phyloP scores from a whole-genome alignment of 2,888 invertebrate genomes.

The Drosophila formosana region DNA sequence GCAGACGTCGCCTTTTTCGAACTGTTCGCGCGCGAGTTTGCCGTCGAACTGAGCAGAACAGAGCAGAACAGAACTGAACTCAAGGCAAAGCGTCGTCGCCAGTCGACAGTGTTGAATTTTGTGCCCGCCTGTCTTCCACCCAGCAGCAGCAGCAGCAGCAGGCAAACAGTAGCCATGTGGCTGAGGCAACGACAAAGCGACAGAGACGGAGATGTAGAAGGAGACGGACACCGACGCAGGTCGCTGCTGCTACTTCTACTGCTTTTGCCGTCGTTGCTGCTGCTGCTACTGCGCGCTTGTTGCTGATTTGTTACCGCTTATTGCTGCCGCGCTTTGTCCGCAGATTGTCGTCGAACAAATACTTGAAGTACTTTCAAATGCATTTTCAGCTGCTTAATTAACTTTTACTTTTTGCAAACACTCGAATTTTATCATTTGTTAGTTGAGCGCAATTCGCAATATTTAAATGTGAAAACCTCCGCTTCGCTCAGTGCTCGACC shows the following conservation, averaged over 20 bases:
- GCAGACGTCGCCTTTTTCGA: slow-evolving; percentile 44
- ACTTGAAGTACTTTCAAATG: neutral
- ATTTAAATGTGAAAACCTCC: neutral
- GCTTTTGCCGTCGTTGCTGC: slow-evolving; percentile 24
- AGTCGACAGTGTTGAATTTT: slow-evolving; percentile 24
- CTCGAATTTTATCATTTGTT: neutral
- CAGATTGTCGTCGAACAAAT: neutral
- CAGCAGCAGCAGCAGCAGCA: slow-evolving; percentile 1
- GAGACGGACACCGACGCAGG: slow-evolving; percentile 11
- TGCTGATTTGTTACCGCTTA: slow-evolving; percentile 15
- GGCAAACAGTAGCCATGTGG: slow-evolving; percentile 11
- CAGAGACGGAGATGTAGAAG: neutral
- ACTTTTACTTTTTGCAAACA: neutral
- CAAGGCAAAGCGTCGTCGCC: slow-evolving; percentile 15
- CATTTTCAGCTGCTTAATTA: neutral
- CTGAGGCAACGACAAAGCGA: neutral
- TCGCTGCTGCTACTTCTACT: slow-evolving; percentile 27
- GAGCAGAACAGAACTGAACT: neutral
- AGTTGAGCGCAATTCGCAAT: neutral
- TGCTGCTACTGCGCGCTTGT: slow-evolving; percentile 32
- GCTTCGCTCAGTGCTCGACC: neutral
- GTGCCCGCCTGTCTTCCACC: slow-evolving; percentile 2
- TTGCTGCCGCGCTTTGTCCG: neutral
- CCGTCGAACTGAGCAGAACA: slow-evolving; percentile 63
- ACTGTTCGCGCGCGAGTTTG: slow-evolving; percentile 81